Evolutionary conservation across 2,113 vertebrate genomes (phyloP), one percentile per base, ranked within the genome.

Genomic region (Dolichotis patagonum): DNA sequence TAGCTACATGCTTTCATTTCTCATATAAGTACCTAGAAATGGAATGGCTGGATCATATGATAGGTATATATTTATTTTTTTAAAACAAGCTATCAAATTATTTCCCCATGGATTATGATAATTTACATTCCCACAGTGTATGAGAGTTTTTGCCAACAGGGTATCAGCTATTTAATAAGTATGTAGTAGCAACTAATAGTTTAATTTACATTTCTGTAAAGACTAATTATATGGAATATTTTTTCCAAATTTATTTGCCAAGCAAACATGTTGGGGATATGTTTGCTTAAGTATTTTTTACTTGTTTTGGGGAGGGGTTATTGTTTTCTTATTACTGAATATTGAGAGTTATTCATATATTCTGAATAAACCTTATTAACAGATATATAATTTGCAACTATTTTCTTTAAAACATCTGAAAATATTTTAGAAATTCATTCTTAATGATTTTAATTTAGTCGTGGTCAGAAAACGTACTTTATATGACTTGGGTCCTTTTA

Each of bases 361-460:
- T 80, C 38, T 86, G 32, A 60, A 52, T 54, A 87, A 6, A 90
- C 0, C 35, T 73, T 75, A 56, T 56, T 75, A 56, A 84, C n/a
- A 84, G 67, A 22, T 52, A 41, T 0, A 5, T 83, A 46, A 52
- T 84, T 63, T 94, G 19, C 32, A 89, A 89, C 52, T 73, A 84
- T 75, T 62, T 43, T 62, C 46, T 46, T 84, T 63, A 46, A 83
- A 88, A 83, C 84, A 26, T 77, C 80, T 81, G 81, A 49, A 38
- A 24, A 28, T 54, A 62, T 52, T 77, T 92, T 92, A 91, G 83
- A 81, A 54, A 41, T 87, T 62, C 43, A 62, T 26, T 41, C 43
- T 69, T 63, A 58, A 17, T 90, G 19, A 86, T 52, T 91, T 95
- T 95, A 46, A 60, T 94, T 63, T 17, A n/a, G 35, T 90, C 80